Base-by-base conservation (phyloP, 2,797 vertebrate genomes). In the Allobates femoralis region DNA sequence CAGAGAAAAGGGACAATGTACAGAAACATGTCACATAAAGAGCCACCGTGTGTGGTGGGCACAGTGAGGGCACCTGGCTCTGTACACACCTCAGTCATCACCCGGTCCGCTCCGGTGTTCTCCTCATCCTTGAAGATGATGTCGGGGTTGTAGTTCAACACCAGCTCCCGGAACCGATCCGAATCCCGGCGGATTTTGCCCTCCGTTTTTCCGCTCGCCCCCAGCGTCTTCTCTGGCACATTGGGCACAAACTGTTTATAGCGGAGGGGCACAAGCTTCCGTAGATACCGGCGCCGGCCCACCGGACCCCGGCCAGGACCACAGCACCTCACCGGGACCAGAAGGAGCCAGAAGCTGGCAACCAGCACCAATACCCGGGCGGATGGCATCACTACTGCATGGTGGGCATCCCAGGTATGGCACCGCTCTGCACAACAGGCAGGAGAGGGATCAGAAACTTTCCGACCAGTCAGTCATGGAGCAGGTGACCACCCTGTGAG, bases 61-160 rank as follows among this genome's bases (percentile, higher is more conserved):
- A 30, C n/a, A 14, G n/a, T 18, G 60, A 41, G 37, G 53, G 55
- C 58, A 60, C 12, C 78, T 80, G 34, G 16, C 58, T 41, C 11
- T 8, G 75, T 21, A 88, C 86, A 92, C 95, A 98, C 98, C 97
- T 98, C 96, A 0, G 96, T 98, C 98, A 98, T 99, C 91, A 99
- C 95, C 84, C 97, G 96, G 92, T 99, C 98, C 0, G 98, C 97
- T 28, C 96, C 96, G 71, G 96, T 98, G 92, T 96, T 96, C 94
- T 99, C 98, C 91, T 99, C 98, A 91, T 99, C 97, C 93, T 99
- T 99, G 94, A 99, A 99, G 92, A 97, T 94, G 91, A 99, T 97
- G 93, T 98, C 97, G 5, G 98, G 95, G 92, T 99, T 99, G 95
- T 98, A 99, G 94, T 99, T 99, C 92, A 97, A 97, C 89, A 98